Base-by-base conservation (phyloP, 2,888 invertebrate genomes). In the Pterobdella sp. region DNA sequence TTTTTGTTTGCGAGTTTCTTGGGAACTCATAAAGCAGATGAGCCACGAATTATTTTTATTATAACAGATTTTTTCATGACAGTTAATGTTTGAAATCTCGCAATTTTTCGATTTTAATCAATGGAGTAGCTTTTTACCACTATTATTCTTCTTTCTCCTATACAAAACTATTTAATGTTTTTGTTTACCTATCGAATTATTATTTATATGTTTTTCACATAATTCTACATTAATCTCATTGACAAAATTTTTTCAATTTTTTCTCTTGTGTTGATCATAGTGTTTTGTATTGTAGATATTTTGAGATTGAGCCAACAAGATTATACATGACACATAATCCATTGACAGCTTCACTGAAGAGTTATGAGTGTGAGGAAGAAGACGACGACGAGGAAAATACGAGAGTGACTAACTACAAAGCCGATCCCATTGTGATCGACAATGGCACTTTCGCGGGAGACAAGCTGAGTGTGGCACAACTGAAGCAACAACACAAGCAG, bases 301-400 rank as follows among this genome's bases (percentile, higher is more conserved):
- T 10, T n/a, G n/a, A 66, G 18, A 34, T 26, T 31, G 1, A 1
- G 31, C 32, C 64, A 64, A 18, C 14, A 18, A 49, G n/a, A n/a
- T 31, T 31, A 22, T 36, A 68, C 29, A 29, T 37, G n/a, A 34
- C 42, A 37, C 42, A 26, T 35, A 18, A 7, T 29, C n/a, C 26
- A 29, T 68, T 42, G 22, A 18, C 63, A 71, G 71, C 71, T n/a
- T 71, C 71, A 10, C 36, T 71, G n/a, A n/a, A 71, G 35, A 71
- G 71, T 63, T 71, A 63, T n/a, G 71, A 71, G 35, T 52, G 56
- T 63, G 42, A 71, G 10, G 71, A 71, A 32, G 70, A 70, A 1
- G 34, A 65, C 7, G 65, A 32, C 22, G 32, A n/a, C 29, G 65
- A 65, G 4, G n/a, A 4, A 3, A 22, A 56, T 56, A n/a, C 7